Evolutionary conservation across 1,140 invertebrate species (phyloP).

Genomic region (Cydia amplana): DNA sequence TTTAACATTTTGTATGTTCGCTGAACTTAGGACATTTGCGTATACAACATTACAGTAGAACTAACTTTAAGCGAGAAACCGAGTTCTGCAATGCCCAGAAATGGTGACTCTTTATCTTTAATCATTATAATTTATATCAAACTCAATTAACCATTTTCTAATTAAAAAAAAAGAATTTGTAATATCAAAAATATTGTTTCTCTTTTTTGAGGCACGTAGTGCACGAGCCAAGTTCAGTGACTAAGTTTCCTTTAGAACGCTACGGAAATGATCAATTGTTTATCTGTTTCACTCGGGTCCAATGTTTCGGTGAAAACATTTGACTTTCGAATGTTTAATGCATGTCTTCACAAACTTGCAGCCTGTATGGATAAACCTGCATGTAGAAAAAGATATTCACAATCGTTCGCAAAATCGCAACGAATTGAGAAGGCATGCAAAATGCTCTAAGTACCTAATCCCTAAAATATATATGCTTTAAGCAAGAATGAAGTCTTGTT

Average conservation of each 20-base stretch:
- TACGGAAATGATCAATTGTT: slow-evolving; percentile 24
- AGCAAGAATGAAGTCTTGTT: slow-evolving; percentile 3
- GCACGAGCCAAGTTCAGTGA: neutral
- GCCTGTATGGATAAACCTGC: neutral
- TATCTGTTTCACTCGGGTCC: slow-evolving; percentile 9
- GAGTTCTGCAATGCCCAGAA: neutral
- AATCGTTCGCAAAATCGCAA: neutral
- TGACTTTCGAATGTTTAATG: slow-evolving; percentile 3
- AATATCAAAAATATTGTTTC: neutral
- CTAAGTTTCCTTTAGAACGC: slow-evolving; percentile 30
- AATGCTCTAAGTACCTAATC: neutral
- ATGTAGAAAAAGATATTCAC: neutral
- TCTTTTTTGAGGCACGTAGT: neutral
- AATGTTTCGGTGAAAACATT: slow-evolving; percentile 30
- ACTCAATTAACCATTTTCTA: neutral
- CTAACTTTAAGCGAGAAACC: neutral
- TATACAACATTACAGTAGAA: slow-evolving; percentile 9
- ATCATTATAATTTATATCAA: neutral
- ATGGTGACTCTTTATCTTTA: neutral
- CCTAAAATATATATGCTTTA: slow-evolving; percentile 12
- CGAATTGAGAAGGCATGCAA: neutral
- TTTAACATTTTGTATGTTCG: slow-evolving; percentile 25
- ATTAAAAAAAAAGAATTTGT: neutral
- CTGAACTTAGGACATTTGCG: slow-evolving; percentile 1
- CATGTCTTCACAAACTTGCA: neutral